These are phyloP conservation scores for Patella caerulea DNA, from an alignment of 2,888 invertebrate genomes.

Conservation along the genomic window DNA sequence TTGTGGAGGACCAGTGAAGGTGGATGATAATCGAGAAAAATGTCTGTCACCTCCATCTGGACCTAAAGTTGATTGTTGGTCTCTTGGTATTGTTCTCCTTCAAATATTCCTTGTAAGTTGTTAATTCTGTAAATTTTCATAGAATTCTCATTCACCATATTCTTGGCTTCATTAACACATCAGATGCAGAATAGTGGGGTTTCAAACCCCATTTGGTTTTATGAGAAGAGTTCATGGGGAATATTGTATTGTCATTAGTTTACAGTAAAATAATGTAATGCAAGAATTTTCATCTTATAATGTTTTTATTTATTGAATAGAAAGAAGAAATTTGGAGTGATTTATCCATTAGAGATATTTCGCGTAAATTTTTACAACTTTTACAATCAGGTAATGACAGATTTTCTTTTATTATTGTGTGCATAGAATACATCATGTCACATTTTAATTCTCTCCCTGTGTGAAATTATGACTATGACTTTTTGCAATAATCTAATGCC, in stretches of 20 bases:
- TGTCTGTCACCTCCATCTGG: conserved; percentile 72
- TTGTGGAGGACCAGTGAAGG: conserved; percentile 55
- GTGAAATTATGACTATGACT: too few relatives aligned
- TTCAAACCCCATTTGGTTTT: neutral
- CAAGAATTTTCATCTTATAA: too few relatives aligned
- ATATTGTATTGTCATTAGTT: too few relatives aligned
- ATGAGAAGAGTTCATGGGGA: neutral
- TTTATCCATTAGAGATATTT: conserved; percentile 51
- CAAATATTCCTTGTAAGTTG: conserved; percentile 77
- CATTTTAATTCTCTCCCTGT: neutral
- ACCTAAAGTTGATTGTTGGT: conserved; percentile 92
- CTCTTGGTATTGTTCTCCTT: conserved; percentile 89
- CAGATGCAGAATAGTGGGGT: neutral
- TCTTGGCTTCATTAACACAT: neutral
- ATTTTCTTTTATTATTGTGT: neutral
- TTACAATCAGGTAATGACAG: conserved; percentile 45
- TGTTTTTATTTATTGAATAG: conserved; percentile 27
- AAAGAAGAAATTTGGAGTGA: conserved; percentile 59
- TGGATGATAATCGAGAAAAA: conserved; percentile 56
- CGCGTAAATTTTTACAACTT: conserved; percentile 53
- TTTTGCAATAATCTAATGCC: too few relatives aligned
- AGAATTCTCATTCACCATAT: neutral
- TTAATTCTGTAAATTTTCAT: neutral
- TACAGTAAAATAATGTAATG: too few relatives aligned
- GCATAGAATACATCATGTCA: neutral